Percentiles rank a stretch among this genome's conserved stretches.
Evolutionary conservation across 2,797 vertebrate genomes (phyloP).

Genomic region (Pseudopleuronectes americanus): DNA sequence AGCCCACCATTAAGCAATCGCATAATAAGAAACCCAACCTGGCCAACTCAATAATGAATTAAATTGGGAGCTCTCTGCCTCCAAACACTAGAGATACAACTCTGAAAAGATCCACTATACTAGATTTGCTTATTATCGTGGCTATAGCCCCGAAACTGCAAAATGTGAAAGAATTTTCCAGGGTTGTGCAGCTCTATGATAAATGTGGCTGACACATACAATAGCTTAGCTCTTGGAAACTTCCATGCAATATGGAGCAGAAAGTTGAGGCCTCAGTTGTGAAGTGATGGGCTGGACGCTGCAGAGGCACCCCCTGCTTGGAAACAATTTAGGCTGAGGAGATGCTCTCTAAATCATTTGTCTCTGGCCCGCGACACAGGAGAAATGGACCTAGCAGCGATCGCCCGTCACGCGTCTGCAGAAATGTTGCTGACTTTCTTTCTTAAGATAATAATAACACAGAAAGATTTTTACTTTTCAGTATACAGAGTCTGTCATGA

Average conservation of each 20-base stretch:
- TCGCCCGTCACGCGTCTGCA: slow-evolving; percentile 8
- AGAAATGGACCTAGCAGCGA: slow-evolving; percentile 27
- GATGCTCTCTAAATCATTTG: slow-evolving; percentile 64
- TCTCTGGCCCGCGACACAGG: slow-evolving; percentile 46
- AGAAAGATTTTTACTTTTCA: slow-evolving; percentile 13
- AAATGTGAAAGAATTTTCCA: slow-evolving; percentile 56
- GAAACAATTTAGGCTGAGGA: slow-evolving; percentile 54
- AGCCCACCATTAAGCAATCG: slow-evolving; percentile 47
- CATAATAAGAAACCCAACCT: slow-evolving; percentile 40
- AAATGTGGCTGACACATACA: slow-evolving; percentile 62
- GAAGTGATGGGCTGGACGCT: slow-evolving; percentile 49
- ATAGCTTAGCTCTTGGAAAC: slow-evolving; percentile 59
- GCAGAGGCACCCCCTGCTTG: slow-evolving; percentile 66
- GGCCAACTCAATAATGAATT: slow-evolving; percentile 55
- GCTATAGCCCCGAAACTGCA: slow-evolving; percentile 49
- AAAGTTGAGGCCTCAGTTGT: slow-evolving; percentile 56
- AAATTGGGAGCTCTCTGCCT: slow-evolving; percentile 40
- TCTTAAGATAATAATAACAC: slow-evolving; percentile 37
- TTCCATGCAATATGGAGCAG: slow-evolving; percentile 52
- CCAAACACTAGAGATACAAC: slow-evolving; percentile 26
- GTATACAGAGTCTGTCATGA: slow-evolving; percentile 15
- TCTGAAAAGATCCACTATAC: slow-evolving; percentile 38
- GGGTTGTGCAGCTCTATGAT: slow-evolving; percentile 51
- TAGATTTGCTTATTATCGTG: slow-evolving; percentile 49
- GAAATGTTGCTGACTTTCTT: slow-evolving; percentile 28